Evolutionary conservation across 2,888 invertebrate species (phyloP), one percentile per base, ranked within the genome.

Genomic region (Trissolcus brochymenae): DNA sequence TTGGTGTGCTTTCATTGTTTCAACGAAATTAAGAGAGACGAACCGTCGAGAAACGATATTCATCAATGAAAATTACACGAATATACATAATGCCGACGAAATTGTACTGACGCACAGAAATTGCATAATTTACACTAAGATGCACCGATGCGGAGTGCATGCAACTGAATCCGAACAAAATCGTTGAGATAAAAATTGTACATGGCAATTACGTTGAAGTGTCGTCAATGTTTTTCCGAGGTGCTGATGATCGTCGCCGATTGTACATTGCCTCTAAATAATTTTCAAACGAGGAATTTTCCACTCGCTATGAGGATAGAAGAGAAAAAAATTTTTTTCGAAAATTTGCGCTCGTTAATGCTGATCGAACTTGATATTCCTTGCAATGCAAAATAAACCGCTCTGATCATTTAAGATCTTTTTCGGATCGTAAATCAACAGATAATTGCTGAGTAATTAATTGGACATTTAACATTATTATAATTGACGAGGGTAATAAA

Each of bases 171-270:
- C 35, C 1, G 35, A 35, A 35, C 35, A 35, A n/a, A n/a, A 35
- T 57, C 14, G 25, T 25, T 0, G 19, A 43, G 14, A 29, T 16
- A 49, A 43, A 13, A 16, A n/a, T 16, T 46, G 46, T 16, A 46
- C n/a, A 43, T 43, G 3, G n/a, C n/a, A 14, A 55, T 61, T 56
- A 35, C 56, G 16, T 67, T 59, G 60, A 64, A 68, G 55, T 60
- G 59, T 60, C 61, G 53, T 72, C 73, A 56, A 77, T 77, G 65
- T 77, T 73, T 77, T 73, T 60, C 68, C 65, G 72, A 62, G 50
- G 67, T 64, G 43, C 56, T 46, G 60, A 54, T 68, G 57, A 57
- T 61, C 46, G 61, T 21, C 50, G 46, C 56, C 65, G 70, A 76
- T 76, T 65, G 25, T 11, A 4, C 51, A 40, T 9, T 9, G 35